Percentiles rank a stretch among this genome's conserved stretches.
phyloP scores from a whole-genome alignment of 2,113 vertebrate genomes.

The Menidia beryllina region DNA sequence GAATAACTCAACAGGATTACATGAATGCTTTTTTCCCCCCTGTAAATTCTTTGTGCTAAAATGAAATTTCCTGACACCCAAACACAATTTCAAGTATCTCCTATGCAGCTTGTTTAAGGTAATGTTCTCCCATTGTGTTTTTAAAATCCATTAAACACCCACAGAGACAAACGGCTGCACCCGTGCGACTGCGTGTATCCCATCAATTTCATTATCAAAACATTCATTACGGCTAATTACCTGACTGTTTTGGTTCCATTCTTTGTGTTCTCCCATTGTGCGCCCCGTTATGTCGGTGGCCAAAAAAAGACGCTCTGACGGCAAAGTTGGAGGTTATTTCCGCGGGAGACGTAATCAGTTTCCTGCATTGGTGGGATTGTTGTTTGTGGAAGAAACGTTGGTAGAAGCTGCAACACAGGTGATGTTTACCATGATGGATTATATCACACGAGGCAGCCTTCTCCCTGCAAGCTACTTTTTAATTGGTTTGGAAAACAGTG shows the following conservation, averaged over 20 bases:
- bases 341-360: slow-evolving; percentile 20
- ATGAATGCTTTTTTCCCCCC: slow-evolving; percentile 3
- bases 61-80: slow-evolving; percentile 4
- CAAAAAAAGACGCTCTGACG: neutral
- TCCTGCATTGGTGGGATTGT: slow-evolving; percentile 3
- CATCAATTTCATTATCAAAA: slow-evolving; percentile 27
- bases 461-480: slow-evolving; percentile 40
- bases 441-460: slow-evolving; percentile 33
- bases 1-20: slow-evolving; percentile 13
- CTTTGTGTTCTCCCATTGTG: neutral
- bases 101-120: slow-evolving; percentile 12
- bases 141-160: slow-evolving; percentile 31
- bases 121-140: slow-evolving; percentile 11
- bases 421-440: slow-evolving; percentile 35
- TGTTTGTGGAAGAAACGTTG: slow-evolving; percentile 25
- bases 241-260: slow-evolving; percentile 4
- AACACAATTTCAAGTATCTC: neutral
- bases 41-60: neutral
- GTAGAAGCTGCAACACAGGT: slow-evolving; percentile 12
- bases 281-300: neutral
- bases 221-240: slow-evolving; percentile 10
- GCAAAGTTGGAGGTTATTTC: neutral
- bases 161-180: slow-evolving; percentile 8
- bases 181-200: slow-evolving; percentile 14
- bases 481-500: slow-evolving; percentile 56